Evolutionary conservation across 2,797 vertebrate genomes (phyloP), one percentile per base, ranked within the genome.

Genomic region (Anomalospiza imberbis): DNA sequence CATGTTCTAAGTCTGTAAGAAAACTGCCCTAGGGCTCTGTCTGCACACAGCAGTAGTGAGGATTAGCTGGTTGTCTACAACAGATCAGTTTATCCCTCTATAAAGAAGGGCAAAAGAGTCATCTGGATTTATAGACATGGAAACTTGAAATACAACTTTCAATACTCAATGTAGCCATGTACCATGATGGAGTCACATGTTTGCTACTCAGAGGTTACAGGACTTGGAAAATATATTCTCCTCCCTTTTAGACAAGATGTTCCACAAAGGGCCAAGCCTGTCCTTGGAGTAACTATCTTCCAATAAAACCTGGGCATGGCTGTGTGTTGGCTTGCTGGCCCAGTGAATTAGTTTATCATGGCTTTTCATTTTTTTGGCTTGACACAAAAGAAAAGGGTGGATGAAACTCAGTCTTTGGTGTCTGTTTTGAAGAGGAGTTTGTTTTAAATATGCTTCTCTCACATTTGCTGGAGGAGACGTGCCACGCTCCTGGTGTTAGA

Each of bases 1-100:
- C 31, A 42, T 8, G 6, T 38, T n/a, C 12, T 86, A 36, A 61
- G 50, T 84, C 66, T 81, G n/a, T 40, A 45, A 74, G 85, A 19
- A 57, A 92, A 42, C 31, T 84, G 82, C 68, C 66, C 32, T 65
- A 32, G 47, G 50, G n/a, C 50, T 88, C 42, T 62, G 44, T 63
- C 51, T 86, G 62, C 25, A 44, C 57, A 19, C 42, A 44, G 51
- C 44, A 65, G 57, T 26, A 13, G 85, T 61, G 44, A 92, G 72
- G 87, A 91, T 94, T 91, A 93, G 68, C 45, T 36, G 53, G 21
- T 45, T 91, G 55, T 79, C 48, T 71, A n/a, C 40, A 61, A 51
- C 48, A 61, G 82, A 88, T 84, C 91, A 81, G 76, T 95, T 94
- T 72, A 83, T 91, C 79, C 86, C 77, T 50, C 44, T 70, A n/a